Evolutionary conservation across 2,888 invertebrate species (phyloP), one percentile per base, ranked within the genome.

Genomic region (Timema cristinae): DNA sequence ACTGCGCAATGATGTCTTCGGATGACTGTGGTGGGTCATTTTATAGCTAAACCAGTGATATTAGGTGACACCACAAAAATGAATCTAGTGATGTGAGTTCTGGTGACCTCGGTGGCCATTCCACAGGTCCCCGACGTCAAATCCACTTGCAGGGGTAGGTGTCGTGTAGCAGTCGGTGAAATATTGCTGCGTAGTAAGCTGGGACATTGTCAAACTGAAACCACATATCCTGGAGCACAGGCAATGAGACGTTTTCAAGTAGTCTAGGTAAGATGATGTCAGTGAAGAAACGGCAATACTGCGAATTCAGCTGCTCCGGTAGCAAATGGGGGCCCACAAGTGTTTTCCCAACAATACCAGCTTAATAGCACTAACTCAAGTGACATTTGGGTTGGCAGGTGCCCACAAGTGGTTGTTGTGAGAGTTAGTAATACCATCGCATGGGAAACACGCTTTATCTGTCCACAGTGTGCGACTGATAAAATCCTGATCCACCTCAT

Each of bases 41-140:
- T 11, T 15, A n/a, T 59, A 32, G 59, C 16, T 59, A 59, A 15
- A 59, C 59, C n/a, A 59, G 56, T 56, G 56, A 11, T 59, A 8
- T 59, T 4, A 59, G 13, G 59, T 59, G 59, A 59, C 59, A 15
- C 0, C 15, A 59, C 59, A 59, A 32, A n/a, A 59, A 59, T 15
- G 6, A 59, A 9, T 59, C 59, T 13, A 59, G 13, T n/a, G 59
- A n/a, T 59, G 59, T 59, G 59, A 59, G 15, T 9, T 59, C 59
- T n/a, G 59, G 59, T 59, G 59, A 59, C 59, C 59, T 59, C 59
- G 8, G 59, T 59, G n/a, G 59, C 59, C 13, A 59, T 59, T 59
- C 59, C 59, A 59, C 59, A 59, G 59, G 59, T 1, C 59, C 32
- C 9, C 59, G n/a, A 59, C n/a, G 15, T 15, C 59, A 13, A 59